Conservation (phyloP, 2,888 invertebrate genomes). For the Crioceris asparagi region DNA sequence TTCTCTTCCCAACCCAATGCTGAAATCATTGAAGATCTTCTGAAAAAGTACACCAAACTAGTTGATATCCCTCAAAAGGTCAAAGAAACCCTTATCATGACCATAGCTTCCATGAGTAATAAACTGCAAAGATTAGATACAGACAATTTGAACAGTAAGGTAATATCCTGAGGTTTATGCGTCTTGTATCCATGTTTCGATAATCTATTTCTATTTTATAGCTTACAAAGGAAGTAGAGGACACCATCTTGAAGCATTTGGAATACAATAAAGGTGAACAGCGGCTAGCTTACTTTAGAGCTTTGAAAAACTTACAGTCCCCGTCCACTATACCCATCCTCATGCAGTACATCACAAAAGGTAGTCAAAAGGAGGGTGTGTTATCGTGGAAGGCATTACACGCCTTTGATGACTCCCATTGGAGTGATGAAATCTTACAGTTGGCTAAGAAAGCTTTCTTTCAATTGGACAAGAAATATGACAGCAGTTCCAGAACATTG, state of each 20-base stretch:
- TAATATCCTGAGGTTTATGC: slow-evolving; percentile 1
- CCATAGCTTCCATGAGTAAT: slow-evolving; percentile 51
- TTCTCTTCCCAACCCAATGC: slow-evolving; percentile 54
- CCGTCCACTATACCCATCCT: slow-evolving; percentile 49
- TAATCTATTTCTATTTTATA: slow-evolving; percentile 18
- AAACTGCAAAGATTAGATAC: slow-evolving; percentile 27
- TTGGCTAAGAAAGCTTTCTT: slow-evolving; percentile 48
- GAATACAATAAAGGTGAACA: slow-evolving; percentile 42
- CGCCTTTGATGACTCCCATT: slow-evolving; percentile 38
- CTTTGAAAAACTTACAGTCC: slow-evolving; percentile 58
- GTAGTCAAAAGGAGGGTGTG: slow-evolving; percentile 45
- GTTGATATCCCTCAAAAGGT: slow-evolving; percentile 47
- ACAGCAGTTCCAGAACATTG: slow-evolving; percentile 58
- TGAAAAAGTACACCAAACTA: slow-evolving; percentile 39
- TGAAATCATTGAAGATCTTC: slow-evolving; percentile 42
- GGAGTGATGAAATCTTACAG: slow-evolving; percentile 37
- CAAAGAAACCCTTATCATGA: slow-evolving; percentile 54
- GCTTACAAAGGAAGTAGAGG: slow-evolving; percentile 34
- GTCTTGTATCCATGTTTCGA: background rate
- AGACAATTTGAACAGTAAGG: background rate
- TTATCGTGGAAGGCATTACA: slow-evolving; percentile 59
- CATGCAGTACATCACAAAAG: slow-evolving; percentile 43
- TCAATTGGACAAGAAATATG: slow-evolving; percentile 47
- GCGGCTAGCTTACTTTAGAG: slow-evolving; percentile 50
- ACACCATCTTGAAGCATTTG: slow-evolving; percentile 31